Base-by-base conservation (phyloP, 2,113 vertebrate genomes). In the Oenanthe oenanthe region DNA sequence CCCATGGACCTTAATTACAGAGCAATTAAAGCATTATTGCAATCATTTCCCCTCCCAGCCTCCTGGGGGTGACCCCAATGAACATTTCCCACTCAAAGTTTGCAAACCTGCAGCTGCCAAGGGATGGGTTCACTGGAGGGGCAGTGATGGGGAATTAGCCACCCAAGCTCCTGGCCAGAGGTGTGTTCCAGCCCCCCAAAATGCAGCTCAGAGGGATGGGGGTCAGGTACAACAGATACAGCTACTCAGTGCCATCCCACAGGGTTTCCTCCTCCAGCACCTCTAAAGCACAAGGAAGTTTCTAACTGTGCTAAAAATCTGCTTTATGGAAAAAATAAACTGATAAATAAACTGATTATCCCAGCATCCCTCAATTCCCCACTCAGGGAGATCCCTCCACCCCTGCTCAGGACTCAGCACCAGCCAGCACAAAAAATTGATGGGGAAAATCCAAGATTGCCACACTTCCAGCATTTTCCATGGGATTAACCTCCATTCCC, bases 1-100 rank as follows among this genome's bases (percentile, higher is more conserved):
- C 89, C 65, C 11, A 58, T 5, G 67, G 80, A 48, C 71, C 74
- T 85, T 92, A 84, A 96, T 97, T 85, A 94, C 24, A 42, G 31
- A 90, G 94, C 91, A 97, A 97, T 98, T 97, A 96, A 87, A 89
- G 58, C 5, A 76, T 92, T 31, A 79, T 38, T 94, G 29, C 70
- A 16, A 53, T 36, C 20, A 10, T 54, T 88, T 10, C 24, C 53
- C 68, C 89, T 88, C 77, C 21, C 76, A 51, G 2, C 50, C 38
- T 42, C 7, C 48, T 40, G 1, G 20, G 58, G 17, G 4, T 11
- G 36, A 57, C 42, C 63, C 74, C 26, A 15, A 7, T 3, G 34
- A 56, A 85, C 63, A 12, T 74, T 43, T 48, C 76, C 82, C 50
- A 38, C 67, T 53, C 3, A 17, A n/a, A 86, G 32, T 65, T 6